Evolutionary conservation across 2,888 invertebrate genomes (phyloP).

Genomic region (Lithophane semibrunnea): DNA sequence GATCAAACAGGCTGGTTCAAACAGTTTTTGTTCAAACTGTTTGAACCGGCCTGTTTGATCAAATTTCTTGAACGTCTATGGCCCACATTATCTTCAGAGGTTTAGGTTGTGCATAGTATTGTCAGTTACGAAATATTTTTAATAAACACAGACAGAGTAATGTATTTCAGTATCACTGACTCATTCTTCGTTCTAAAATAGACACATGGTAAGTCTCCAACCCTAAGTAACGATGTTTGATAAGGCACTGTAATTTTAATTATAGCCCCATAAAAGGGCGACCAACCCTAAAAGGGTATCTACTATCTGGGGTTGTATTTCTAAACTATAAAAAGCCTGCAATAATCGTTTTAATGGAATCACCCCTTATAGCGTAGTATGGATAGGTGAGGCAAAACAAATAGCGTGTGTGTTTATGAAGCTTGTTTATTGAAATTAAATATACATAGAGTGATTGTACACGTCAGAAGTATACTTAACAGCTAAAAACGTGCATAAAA

Average conservation of each 20-base stretch:
- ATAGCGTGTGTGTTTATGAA: conserved; percentile 80
- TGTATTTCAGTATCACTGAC: conserved; percentile 3
- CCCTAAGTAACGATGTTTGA: conserved; percentile 45
- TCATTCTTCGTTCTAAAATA: conserved; percentile 27
- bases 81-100: background rate
- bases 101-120: background rate
- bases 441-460: conserved; percentile 75
- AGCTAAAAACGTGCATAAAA: conserved; percentile 70
- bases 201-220: background rate
- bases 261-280: conserved; percentile 60
- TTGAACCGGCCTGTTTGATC: too few species aligned
- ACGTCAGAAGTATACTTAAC: conserved; percentile 72
- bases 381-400: conserved; percentile 82
- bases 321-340: conserved; percentile 62
- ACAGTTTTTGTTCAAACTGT: too few species aligned
- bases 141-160: background rate
- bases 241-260: conserved; percentile 56
- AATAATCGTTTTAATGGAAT: conserved; percentile 67
- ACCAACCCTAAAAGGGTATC: conserved; percentile 60
- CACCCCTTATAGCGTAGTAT: conserved; percentile 66
- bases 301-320: conserved; percentile 60
- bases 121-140: background rate
- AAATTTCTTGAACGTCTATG: too few species aligned
- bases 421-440: conserved; percentile 81
- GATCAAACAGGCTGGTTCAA: too few species aligned